Evolutionary conservation across 2,113 vertebrate genomes (phyloP), one percentile per base, ranked within the genome.

Genomic region (Antechinus stuartii): DNA sequence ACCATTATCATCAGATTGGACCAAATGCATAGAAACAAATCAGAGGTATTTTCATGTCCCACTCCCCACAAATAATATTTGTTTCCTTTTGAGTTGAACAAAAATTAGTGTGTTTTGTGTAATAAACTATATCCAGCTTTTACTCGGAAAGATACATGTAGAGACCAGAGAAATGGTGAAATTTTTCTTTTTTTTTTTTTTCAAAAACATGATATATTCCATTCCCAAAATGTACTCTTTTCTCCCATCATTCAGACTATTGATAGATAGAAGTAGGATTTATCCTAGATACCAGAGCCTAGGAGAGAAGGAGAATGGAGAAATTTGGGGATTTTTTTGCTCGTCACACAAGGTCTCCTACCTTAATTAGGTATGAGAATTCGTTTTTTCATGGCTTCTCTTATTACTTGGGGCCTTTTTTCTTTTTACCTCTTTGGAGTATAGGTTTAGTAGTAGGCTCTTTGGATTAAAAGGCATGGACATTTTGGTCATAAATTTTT

Each of bases 1-100:
- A 46, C 98, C 98, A 76, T 93, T 97, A 94, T 95, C 97, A 94
- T 95, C 97, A 42, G 99, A 99, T 94, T 99, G 99, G 99, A 98
- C 90, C 89, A 96, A 35, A 24, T 99, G 98, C 97, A 92, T 98
- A 92, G 98, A 99, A 97, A 99, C 99, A 0, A 98, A 97, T 97
- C 53, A 94, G 96, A 99, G 98, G 99, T 99, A 99, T 99, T 99
- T 98, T 98, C 98, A 97, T 84, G n/a, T 91, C 42, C 0, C 91
- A 92, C n/a, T 92, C 27, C 92, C 3, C 89, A 94, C 56, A 84
- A 26, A 42, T n/a, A 68, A 35, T 61, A 61, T 55, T 93, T 96
- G 46, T 30, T 94, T 96, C 47, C 22, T 46, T 46, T 90, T 14
- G 46, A 14, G 91, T 90, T 92, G 95, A 23, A 91, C 92, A 46